Conservation (phyloP, 2,797 vertebrate genomes). For the Hypotaenidia philippensis region DNA sequence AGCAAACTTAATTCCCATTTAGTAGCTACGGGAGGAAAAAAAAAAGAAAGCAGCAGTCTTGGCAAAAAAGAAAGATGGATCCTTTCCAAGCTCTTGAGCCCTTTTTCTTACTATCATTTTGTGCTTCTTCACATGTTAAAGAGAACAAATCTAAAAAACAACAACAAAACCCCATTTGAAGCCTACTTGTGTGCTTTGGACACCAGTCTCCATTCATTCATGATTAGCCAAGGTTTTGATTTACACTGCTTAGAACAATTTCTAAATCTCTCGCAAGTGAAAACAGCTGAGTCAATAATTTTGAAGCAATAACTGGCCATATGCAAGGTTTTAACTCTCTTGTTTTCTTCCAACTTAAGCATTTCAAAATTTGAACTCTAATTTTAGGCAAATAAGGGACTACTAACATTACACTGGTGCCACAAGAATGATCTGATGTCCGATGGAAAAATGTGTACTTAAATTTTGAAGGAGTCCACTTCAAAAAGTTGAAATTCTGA, state of each 20-base stretch:
- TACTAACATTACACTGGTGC: not conserved
- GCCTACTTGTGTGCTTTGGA: not conserved
- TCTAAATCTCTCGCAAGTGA: not conserved
- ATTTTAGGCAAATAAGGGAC: not conserved
- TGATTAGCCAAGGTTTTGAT: conserved; percentile 17
- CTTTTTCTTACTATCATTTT: not conserved
- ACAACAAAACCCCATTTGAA: not conserved
- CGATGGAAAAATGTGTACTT: not conserved
- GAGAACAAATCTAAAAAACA: conserved; percentile 2
- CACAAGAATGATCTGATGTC: not conserved
- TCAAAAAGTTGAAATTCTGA: not conserved
- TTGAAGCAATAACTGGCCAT: not conserved
- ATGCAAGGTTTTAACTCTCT: not conserved
- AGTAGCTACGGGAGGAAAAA: not conserved
- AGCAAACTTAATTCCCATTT: not conserved
- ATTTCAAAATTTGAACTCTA: not conserved
- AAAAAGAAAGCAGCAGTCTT: not conserved
- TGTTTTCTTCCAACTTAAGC: not conserved
- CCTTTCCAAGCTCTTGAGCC: conserved; percentile 6
- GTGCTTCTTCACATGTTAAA: not conserved
- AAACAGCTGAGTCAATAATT: conserved; percentile 55
- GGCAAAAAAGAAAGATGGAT: conserved; percentile 27
- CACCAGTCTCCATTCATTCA: conserved; percentile 31
- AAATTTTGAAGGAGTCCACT: not conserved
- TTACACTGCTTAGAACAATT: conserved; percentile 14